A percentile compares a stretch with the other conserved stretches of the same genome.
Conservation (phyloP, 92 coral and sea anemone genomes). For the Paragorgia papillata region DNA sequence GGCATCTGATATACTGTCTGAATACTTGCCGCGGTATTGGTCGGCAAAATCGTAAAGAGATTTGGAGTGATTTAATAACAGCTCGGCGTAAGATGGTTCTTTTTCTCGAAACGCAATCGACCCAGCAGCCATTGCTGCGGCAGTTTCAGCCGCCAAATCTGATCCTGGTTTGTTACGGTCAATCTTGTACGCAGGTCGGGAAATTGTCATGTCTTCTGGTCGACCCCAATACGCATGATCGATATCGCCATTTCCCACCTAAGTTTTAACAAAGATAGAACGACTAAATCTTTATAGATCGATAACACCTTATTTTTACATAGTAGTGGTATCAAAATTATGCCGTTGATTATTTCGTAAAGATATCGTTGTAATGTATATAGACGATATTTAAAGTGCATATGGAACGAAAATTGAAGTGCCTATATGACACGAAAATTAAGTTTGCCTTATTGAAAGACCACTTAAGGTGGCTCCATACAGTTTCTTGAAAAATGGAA, state of each 20-base stretch:
- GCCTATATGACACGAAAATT: too few relatives aligned
- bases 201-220: conserved; percentile 92
- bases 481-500: too few relatives aligned
- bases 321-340: too few relatives aligned
- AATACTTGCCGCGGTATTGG: conserved; percentile 72
- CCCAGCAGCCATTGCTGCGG: conserved; percentile 90
- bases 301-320: too few relatives aligned
- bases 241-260: conserved; percentile 80
- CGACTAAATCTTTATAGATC: too few relatives aligned
- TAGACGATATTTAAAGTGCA: too few relatives aligned
- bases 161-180: conserved; percentile 75
- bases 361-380: too few relatives aligned
- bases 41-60: conserved; percentile 82
- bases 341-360: too few relatives aligned
- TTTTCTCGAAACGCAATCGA: conserved; percentile 72
- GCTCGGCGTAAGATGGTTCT: conserved; percentile 56
- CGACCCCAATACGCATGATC: conserved; percentile 91
- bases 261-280: background rate
- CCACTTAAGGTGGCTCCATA: too few relatives aligned
- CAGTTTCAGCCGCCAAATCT: conserved; percentile 93
- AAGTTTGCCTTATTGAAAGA: too few relatives aligned
- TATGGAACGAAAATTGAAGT: too few relatives aligned
- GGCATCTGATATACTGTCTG: conserved; percentile 74
- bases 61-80: conserved; percentile 69
- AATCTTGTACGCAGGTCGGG: conserved; percentile 82